Conservation (phyloP, 2,113 vertebrate species). For the Microcebus ravelobensis region DNA sequence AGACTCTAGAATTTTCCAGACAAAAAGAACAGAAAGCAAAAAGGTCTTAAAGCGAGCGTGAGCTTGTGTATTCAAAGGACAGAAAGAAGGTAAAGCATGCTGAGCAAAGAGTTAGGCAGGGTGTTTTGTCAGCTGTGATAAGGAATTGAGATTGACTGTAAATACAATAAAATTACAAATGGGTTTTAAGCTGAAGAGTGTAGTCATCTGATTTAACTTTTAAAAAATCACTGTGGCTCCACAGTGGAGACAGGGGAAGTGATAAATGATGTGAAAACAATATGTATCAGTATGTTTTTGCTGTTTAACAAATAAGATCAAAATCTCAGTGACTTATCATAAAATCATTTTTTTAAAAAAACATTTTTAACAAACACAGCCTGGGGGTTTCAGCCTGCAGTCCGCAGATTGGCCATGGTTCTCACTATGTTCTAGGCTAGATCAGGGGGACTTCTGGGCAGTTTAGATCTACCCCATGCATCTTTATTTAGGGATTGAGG, state of each 20-base stretch:
- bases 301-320: background rate
- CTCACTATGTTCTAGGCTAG: background rate
- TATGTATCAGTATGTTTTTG: background rate
- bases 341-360: background rate
- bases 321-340: background rate
- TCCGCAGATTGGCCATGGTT: background rate
- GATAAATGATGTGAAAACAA: background rate
- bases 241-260: background rate
- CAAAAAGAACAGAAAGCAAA: background rate
- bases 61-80: background rate
- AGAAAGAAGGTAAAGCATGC: background rate
- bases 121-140: background rate
- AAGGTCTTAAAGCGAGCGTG: background rate
- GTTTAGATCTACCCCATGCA: background rate
- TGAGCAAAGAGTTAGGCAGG: background rate
- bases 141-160: slow-evolving; percentile 9
- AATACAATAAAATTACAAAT: slow-evolving; percentile 32
- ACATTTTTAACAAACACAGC: background rate
- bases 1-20: background rate
- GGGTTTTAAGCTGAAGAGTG: background rate
- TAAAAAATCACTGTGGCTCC: background rate
- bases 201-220: background rate
- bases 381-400: background rate
- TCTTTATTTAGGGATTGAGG: background rate
- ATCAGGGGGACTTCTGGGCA: background rate